Conservation (phyloP, 2,113 vertebrate species). For the Nycticorax nycticorax region DNA sequence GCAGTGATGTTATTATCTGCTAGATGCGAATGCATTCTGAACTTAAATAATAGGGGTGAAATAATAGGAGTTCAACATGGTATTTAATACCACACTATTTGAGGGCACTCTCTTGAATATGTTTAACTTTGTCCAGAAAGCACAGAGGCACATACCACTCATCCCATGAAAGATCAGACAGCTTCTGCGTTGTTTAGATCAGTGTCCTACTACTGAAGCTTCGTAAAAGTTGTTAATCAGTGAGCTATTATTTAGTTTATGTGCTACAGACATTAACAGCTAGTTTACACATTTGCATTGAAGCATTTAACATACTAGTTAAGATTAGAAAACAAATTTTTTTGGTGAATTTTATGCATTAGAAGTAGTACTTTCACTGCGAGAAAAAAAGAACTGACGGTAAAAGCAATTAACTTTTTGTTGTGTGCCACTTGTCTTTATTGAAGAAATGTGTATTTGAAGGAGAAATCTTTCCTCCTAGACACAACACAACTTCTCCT, state of each 20-base stretch:
- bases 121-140: neutral
- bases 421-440: neutral
- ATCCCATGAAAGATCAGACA: neutral
- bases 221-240: neutral
- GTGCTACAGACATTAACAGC: neutral
- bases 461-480: neutral
- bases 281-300: neutral
- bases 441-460: neutral
- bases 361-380: neutral
- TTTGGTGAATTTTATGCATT: neutral
- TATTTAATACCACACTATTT: neutral
- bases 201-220: neutral
- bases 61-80: neutral
- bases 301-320: neutral
- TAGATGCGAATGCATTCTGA: neutral
- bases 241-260: neutral
- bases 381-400: neutral
- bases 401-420: neutral
- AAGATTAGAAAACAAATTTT: neutral
- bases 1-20: neutral
- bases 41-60: neutral
- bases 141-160: neutral
- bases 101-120: neutral
- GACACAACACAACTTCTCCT: neutral
- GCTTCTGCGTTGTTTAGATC: neutral